These are phyloP conservation scores for Thamnophis elegans DNA, from an alignment of 2,797 vertebrate species.

Conservation along the genomic window DNA sequence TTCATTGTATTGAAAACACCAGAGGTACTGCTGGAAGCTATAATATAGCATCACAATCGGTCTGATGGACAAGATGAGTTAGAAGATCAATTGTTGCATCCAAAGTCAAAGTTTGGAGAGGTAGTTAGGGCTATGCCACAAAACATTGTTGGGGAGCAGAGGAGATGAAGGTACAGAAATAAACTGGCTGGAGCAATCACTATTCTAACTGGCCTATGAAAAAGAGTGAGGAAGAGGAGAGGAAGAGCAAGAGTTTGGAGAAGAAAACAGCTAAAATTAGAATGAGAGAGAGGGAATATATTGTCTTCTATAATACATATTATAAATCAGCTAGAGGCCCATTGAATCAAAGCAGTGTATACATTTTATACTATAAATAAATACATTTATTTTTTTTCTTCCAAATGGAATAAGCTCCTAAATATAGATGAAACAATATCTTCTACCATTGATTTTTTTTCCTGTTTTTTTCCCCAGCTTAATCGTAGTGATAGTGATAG, in stretches of 20 bases:
- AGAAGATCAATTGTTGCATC: neutral
- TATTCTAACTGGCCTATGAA: neutral
- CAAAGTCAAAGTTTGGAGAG: neutral
- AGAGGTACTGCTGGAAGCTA: no score
- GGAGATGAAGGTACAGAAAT: neutral
- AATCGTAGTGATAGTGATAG: conserved; percentile 98
- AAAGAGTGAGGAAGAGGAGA: neutral
- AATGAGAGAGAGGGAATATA: neutral
- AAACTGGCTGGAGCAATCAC: neutral
- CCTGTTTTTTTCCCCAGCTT: conserved; percentile 74
- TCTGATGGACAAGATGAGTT: neutral
- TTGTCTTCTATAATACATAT: neutral
- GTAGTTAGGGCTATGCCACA: neutral
- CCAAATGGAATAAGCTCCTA: neutral
- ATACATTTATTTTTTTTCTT: neutral
- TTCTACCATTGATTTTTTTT: neutral
- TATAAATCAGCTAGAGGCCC: neutral
- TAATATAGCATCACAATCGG: no score
- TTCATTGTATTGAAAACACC: no score
- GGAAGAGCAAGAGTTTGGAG: neutral
- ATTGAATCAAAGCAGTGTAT: neutral
- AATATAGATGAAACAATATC: neutral
- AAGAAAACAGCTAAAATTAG: neutral
- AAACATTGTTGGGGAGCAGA: neutral
- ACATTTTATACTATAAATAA: neutral